A percentile compares a stretch with the other conserved stretches of the same genome.
Conservation (phyloP, 2,888 invertebrate species). For the Latheticus oryzae region DNA sequence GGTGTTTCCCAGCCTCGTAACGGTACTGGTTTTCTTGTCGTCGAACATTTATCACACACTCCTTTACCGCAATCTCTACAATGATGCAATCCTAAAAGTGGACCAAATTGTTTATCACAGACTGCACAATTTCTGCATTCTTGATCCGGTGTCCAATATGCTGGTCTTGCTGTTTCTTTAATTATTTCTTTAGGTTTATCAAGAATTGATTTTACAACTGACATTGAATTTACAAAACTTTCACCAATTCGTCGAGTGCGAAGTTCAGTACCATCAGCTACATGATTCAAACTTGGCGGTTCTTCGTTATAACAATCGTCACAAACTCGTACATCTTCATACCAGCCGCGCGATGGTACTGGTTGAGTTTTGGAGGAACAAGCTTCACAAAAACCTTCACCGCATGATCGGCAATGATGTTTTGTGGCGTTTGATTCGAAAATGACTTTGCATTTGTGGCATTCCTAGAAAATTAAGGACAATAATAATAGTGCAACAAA, state of each 20-base stretch:
- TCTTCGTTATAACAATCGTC: conserved; percentile 70
- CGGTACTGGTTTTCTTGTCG: conserved; percentile 75
- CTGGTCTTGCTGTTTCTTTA: conserved; percentile 80
- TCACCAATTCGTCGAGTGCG: conserved; percentile 76
- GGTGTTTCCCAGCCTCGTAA: conserved; percentile 78
- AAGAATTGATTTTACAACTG: conserved; percentile 76
- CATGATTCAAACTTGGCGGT: conserved; percentile 58
- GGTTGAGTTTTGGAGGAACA: conserved; percentile 77
- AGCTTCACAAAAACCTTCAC: conserved; percentile 81
- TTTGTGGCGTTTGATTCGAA: conserved; percentile 72
- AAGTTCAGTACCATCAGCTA: conserved; percentile 62
- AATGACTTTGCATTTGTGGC: conserved; percentile 72
- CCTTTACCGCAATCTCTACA: conserved; percentile 80
- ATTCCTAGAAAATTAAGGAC: conserved; percentile 67
- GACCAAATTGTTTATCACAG: conserved; percentile 73
- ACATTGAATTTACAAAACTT: conserved; percentile 77
- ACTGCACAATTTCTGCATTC: conserved; percentile 75
- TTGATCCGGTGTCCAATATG: conserved; percentile 84
- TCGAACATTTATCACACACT: conserved; percentile 73
- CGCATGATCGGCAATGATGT: conserved; percentile 83
- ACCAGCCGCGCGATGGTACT: conserved; percentile 81
- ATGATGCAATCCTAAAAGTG: conserved; percentile 71
- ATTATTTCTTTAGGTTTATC: conserved; percentile 82
- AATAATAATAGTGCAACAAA: not conserved
- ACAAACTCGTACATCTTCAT: conserved; percentile 78